Conservation (phyloP, 2,888 invertebrate species). For the Andrena praecox region DNA sequence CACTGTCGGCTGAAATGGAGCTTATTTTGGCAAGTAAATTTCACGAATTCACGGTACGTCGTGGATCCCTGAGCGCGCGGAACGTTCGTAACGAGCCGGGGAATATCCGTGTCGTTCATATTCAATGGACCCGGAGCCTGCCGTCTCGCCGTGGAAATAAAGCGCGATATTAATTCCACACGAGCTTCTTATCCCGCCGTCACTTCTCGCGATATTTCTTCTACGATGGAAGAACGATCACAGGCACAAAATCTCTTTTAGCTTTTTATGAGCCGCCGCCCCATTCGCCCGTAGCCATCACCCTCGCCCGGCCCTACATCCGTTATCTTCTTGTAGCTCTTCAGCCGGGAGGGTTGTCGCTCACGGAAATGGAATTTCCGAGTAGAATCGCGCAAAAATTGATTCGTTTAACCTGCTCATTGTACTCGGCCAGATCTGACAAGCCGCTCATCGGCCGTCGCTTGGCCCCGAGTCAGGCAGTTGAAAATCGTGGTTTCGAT, state of each 20-base stretch:
- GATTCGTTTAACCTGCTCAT: constrained; percentile 83
- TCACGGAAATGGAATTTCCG: constrained; percentile 79
- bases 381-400: constrained; percentile 80
- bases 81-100: constrained; percentile 3
- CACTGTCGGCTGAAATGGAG: neutral
- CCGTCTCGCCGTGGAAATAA: constrained; percentile 33
- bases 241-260: constrained; percentile 64
- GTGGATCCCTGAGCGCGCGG: neutral
- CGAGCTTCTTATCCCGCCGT: constrained; percentile 60
- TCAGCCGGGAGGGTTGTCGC: constrained; percentile 59
- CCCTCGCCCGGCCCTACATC: constrained; percentile 45
- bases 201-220: constrained; percentile 49
- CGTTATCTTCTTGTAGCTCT: constrained; percentile 53
- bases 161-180: constrained; percentile 64
- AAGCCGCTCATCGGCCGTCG: constrained; percentile 60
- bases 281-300: constrained; percentile 41
- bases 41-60: neutral
- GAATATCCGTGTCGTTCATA: constrained; percentile 15
- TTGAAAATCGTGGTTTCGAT: constrained; percentile 66
- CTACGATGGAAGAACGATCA: constrained; percentile 42
- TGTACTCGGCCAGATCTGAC: constrained; percentile 74
- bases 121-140: constrained; percentile 26
- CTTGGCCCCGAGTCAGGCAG: constrained; percentile 31
- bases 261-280: constrained; percentile 65
- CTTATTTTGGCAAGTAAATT: neutral